Conservation (phyloP, 2,888 invertebrate species). For the Meliscaeva auricollis region DNA sequence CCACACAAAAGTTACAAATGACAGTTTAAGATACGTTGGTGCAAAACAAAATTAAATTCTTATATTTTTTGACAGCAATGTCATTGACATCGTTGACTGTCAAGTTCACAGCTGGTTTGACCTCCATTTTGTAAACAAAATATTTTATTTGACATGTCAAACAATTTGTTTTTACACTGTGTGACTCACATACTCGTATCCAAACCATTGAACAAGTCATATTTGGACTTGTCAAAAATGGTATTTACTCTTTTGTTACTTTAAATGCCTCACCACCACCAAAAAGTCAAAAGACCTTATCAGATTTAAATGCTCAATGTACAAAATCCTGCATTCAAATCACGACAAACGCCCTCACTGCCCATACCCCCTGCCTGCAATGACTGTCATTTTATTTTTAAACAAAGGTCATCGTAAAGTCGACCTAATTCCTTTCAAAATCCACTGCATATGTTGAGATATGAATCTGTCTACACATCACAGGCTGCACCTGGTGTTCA, state of each 20-base stretch:
- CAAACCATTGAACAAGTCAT: constrained; percentile 26
- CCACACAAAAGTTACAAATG: constrained; percentile 1
- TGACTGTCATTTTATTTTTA: neutral
- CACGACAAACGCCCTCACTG: constrained; percentile 50
- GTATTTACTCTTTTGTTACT: constrained; percentile 27
- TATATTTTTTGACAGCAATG: neutral
- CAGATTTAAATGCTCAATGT: constrained; percentile 11
- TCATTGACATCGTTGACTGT: neutral
- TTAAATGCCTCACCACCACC: constrained; percentile 39
- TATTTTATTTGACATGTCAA: constrained; percentile 2
- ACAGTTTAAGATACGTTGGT: neutral
- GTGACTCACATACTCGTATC: constrained; percentile 25
- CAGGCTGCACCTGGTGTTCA: constrained; percentile 68
- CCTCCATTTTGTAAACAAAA: neutral
- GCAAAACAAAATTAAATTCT: no score
- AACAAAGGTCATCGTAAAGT: constrained; percentile 62
- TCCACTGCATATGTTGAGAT: constrained; percentile 39
- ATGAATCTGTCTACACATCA: constrained; percentile 45
- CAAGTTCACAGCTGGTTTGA: constrained; percentile 35
- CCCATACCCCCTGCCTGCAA: neutral
- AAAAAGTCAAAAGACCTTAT: constrained; percentile 11
- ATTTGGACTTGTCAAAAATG: constrained; percentile 39
- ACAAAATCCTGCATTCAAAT: constrained; percentile 46
- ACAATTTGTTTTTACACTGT: neutral
- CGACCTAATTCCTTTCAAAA: constrained; percentile 63